Conservation (phyloP, 1,140 invertebrate species). For the Hylyphantes graminicola region DNA sequence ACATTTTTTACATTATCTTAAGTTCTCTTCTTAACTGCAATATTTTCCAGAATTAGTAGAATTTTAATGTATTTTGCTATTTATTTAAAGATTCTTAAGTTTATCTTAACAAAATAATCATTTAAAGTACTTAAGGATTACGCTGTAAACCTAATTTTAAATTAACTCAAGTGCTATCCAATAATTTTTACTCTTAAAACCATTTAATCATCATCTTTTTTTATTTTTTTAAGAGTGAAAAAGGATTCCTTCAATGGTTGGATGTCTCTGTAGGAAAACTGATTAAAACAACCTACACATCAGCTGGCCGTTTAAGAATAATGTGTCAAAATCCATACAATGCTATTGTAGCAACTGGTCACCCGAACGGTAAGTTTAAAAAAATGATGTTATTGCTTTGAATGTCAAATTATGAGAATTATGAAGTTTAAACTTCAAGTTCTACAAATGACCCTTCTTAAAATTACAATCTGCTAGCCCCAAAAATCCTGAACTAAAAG, state of each 20-base stretch:
- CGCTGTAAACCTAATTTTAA: too few relatives aligned
- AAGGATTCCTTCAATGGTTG: slow-evolving; percentile 88
- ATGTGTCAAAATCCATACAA: slow-evolving; percentile 97
- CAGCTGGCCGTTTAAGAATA: slow-evolving; percentile 78
- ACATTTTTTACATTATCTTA: too few relatives aligned
- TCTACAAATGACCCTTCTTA: too few relatives aligned
- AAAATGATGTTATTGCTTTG: not conserved
- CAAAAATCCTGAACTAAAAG: too few relatives aligned
- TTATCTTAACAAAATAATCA: too few relatives aligned
- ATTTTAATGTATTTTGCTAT: too few relatives aligned
- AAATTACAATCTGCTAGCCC: too few relatives aligned
- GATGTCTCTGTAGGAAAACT: slow-evolving; percentile 95
- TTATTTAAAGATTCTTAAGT: too few relatives aligned
- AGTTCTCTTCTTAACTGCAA: too few relatives aligned
- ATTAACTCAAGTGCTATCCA: not conserved
- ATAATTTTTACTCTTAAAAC: not conserved
- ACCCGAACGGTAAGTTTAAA: slow-evolving; percentile 79
- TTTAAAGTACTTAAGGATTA: too few relatives aligned
- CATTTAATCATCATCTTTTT: not conserved
- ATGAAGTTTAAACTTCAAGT: not conserved
- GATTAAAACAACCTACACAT: slow-evolving; percentile 80
- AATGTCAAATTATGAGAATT: not conserved
- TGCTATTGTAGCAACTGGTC: slow-evolving; percentile 90
- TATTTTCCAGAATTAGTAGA: too few relatives aligned
- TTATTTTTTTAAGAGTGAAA: slow-evolving; percentile 76